Evolutionary conservation across 92 coral and sea anemone genomes (phyloP).

Genomic region (Epizoanthus illoricatus): DNA sequence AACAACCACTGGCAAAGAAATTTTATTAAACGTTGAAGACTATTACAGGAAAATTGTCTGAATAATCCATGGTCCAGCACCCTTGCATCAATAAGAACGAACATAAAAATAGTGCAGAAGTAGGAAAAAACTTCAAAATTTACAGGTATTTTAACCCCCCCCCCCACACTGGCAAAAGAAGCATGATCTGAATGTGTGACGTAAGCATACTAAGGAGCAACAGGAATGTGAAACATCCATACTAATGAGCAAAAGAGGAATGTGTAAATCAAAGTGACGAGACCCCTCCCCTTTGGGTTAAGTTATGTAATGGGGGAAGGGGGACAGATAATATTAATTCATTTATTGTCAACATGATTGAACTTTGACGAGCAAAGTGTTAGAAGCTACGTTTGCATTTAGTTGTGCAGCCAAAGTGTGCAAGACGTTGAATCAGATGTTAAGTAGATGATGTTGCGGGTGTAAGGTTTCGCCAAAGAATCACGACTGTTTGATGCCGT

Average conservation of each 20-base stretch:
- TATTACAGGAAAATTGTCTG: too few relatives aligned
- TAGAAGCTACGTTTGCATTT: background rate
- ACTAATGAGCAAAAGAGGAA: too few relatives aligned
- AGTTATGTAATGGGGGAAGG: conserved; percentile 1
- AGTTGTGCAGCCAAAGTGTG: background rate
- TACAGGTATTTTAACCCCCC: too few relatives aligned
- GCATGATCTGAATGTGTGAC: background rate
- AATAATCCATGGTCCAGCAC: too few relatives aligned
- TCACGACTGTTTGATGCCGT: conserved; percentile 8
- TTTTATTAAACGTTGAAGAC: too few relatives aligned
- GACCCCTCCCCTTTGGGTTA: conserved; percentile 13
- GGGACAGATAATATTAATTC: background rate
- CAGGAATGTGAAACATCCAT: too few relatives aligned
- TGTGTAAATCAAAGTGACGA: too few relatives aligned
- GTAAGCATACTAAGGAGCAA: background rate
- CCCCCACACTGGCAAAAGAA: too few relatives aligned
- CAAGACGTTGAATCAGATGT: background rate
- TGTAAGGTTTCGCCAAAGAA: conserved; percentile 1
- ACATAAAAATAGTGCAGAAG: too few relatives aligned
- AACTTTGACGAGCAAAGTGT: background rate
- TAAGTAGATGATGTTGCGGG: background rate
- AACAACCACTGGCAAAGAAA: too few relatives aligned
- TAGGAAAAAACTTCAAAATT: too few relatives aligned
- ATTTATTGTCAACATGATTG: background rate
- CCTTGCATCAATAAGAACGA: too few relatives aligned